A percentile compares a stretch with the other conserved stretches of the same genome.
Evolutionary conservation across 1,140 invertebrate species (phyloP).

Genomic region (Pachypsylla venusta): DNA sequence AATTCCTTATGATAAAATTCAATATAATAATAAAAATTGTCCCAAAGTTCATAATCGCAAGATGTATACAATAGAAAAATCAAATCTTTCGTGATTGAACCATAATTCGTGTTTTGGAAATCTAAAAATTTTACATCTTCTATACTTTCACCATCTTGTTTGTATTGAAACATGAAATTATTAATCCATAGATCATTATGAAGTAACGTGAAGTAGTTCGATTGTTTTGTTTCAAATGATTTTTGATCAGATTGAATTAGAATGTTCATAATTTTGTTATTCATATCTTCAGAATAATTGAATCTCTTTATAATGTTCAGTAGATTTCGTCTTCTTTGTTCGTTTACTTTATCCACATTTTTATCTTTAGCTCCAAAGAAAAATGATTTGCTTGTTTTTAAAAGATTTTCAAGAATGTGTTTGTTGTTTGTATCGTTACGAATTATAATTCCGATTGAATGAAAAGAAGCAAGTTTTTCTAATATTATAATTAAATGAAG

Average conservation of each 20-base stretch:
- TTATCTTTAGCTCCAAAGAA: neutral
- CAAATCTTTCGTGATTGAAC: neutral
- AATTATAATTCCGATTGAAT: neutral
- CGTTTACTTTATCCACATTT: neutral
- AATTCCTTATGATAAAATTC: neutral
- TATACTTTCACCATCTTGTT: neutral
- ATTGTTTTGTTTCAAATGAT: neutral
- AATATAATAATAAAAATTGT: neutral
- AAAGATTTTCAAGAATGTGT: neutral
- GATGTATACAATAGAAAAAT: neutral
- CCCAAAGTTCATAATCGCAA: neutral
- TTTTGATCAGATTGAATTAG: neutral
- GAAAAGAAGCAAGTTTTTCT: neutral
- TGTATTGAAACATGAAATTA: neutral
- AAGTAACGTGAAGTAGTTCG: neutral
- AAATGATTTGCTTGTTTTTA: neutral
- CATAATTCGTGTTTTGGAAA: conserved; percentile 2
- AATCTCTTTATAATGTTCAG: neutral
- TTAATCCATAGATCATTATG: conserved; percentile 4
- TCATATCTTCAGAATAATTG: neutral
- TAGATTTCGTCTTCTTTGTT: neutral
- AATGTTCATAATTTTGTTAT: neutral
- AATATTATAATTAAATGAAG: neutral
- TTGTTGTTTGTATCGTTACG: neutral
- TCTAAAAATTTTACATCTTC: neutral